Percentiles rank a stretch among this genome's conserved stretches.
Conservation (phyloP, 2,888 invertebrate species). For the Oxytorus armatus region DNA sequence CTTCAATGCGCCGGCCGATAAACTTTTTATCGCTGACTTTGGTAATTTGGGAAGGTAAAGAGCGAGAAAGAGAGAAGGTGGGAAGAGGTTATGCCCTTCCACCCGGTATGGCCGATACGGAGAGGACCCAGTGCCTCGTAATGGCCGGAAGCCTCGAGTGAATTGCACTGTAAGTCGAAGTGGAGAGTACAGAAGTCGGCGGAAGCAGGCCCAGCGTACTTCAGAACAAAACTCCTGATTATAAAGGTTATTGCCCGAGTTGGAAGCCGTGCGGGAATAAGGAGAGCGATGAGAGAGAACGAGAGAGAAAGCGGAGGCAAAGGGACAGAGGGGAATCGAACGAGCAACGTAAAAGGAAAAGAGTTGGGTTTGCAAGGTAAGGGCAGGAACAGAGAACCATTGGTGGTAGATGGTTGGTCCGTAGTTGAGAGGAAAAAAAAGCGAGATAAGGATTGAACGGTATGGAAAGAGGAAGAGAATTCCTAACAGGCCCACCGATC, state of each 20-base stretch:
- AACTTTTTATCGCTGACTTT: constrained; percentile 71
- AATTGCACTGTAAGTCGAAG: constrained; percentile 68
- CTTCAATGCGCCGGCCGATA: constrained; percentile 64
- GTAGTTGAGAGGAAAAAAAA: constrained; percentile 60
- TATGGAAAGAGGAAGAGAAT: constrained; percentile 64
- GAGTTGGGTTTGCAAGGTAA: constrained; percentile 54
- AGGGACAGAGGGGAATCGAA: constrained; percentile 46
- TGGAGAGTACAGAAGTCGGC: constrained; percentile 62
- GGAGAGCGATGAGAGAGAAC: constrained; percentile 68
- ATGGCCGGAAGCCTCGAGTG: constrained; percentile 69
- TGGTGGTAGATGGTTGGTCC: constrained; percentile 18
- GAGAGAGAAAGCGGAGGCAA: constrained; percentile 54
- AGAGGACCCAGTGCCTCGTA: constrained; percentile 66
- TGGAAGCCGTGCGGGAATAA: constrained; percentile 72
- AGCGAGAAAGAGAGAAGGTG: constrained; percentile 13
- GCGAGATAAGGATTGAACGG: constrained; percentile 65
- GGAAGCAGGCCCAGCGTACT: constrained; percentile 65
- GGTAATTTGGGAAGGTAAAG: constrained; percentile 64
- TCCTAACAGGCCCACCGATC: constrained; percentile 65
- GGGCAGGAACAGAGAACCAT: constrained; percentile 41
- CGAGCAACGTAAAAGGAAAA: constrained; percentile 56
- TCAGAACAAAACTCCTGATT: constrained; percentile 79
- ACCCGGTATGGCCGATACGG: constrained; percentile 62
- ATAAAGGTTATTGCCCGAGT: constrained; percentile 78
- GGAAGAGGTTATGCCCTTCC: constrained; percentile 55